Base-by-base conservation (phyloP, 2,888 invertebrate species). In the Piscicola geometra region DNA sequence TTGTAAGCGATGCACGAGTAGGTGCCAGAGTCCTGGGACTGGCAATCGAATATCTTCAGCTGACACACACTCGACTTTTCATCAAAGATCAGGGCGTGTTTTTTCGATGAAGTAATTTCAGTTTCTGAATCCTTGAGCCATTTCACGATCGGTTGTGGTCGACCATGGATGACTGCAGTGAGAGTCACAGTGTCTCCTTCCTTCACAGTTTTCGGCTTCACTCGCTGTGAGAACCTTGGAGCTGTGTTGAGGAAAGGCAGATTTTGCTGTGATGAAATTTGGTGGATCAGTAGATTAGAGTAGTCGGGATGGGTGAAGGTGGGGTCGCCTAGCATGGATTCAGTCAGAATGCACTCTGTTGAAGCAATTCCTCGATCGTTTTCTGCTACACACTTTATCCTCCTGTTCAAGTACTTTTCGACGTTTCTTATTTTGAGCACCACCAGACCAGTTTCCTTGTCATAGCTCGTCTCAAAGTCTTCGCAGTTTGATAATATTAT, bases 1-100 rank as follows among this genome's bases (percentile, higher is more conserved):
- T 97, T 98, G 0, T 91, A 91, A n/a, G 96, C 96, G 78, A 94
- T 89, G 84, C 95, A 94, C 12, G 94, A 94, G 85, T 97, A 98
- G 71, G 87, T 88, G 0, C 91, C 92, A 0, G 92, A 90, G 83
- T 93, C 92, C 81, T 92, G 92, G 0, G 90, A 88, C 81, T 91
- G 91, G 28, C 91, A 91, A 86, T 92, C 91, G 82, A 92, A 91
- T 79, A 93, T 92, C 0, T 89, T 89, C 75, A 93, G 86, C 0
- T 89, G 88, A 80, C 91, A 92, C 25, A 89, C 82, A 1, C 91
- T 91, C 67, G 88, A 86, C 35, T 88, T 87, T 18, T 56, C 60
- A 68, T 80, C 73, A n/a, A 78, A 78, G n/a, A 56, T 28, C 28
- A 74, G 71, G 35, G 50, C 41, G 36, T 77, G 69, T 5, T 75